Percentiles rank a stretch among this genome's conserved stretches.
phyloP scores from a whole-genome alignment of 2,888 invertebrate genomes.

The Balanococcus diminutus region DNA sequence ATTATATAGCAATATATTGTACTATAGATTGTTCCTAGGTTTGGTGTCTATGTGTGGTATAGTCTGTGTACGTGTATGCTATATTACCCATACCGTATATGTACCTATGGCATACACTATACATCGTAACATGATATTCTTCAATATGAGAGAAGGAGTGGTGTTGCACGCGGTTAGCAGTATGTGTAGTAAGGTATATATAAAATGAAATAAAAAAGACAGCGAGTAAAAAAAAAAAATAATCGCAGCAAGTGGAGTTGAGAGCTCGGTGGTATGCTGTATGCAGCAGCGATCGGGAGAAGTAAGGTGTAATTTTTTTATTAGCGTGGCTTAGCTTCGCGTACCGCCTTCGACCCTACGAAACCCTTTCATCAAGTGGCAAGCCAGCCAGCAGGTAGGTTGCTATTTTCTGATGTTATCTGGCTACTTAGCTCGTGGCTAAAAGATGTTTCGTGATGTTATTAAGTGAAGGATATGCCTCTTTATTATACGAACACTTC shows the following conservation, averaged over 20 bases:
- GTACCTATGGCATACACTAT: neutral
- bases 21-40: neutral
- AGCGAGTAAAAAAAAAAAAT: conserved; percentile 11
- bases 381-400: conserved; percentile 47
- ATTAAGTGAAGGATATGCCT: conserved; percentile 42
- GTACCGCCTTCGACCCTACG: conserved; percentile 54
- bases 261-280: conserved; percentile 17
- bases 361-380: conserved; percentile 54
- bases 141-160: neutral
- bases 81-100: neutral
- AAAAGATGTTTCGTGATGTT: conserved; percentile 52
- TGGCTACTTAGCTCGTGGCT: conserved; percentile 55
- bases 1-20: conserved; percentile 5
- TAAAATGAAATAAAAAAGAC: neutral
- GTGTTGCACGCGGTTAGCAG: neutral
- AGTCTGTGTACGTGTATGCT: no score
- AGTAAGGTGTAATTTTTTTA: conserved; percentile 54
- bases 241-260: conserved; percentile 19
- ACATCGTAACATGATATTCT: conserved; percentile 24
- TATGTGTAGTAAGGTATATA: no score
- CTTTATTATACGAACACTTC: conserved; percentile 43
- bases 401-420: conserved; percentile 54
- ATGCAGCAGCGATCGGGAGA: conserved; percentile 32
- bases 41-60: neutral
- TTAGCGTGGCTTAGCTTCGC: conserved; percentile 48